Base-by-base conservation (phyloP, 1,140 invertebrate genomes). In the Tribolium madens region DNA sequence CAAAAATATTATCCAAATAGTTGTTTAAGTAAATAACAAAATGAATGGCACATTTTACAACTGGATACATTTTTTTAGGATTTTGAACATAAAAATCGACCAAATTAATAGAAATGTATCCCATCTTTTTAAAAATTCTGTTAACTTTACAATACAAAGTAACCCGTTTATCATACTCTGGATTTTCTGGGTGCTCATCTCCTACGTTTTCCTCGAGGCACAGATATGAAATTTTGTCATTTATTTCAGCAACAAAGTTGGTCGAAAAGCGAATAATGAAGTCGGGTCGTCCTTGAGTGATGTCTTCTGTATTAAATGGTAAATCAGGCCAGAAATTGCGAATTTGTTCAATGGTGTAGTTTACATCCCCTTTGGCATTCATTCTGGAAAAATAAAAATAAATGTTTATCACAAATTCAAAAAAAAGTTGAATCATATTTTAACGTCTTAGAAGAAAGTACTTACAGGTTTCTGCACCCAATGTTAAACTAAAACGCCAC, bases 21-120 rank as follows among this genome's bases (percentile, higher is more conserved):
- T 26, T 57, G 17, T 57, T 21, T 3, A 57, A n/a, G 17, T 57
- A 57, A 26, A 57, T 57, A 10, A 57, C 52, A 57, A 57, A 57
- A 5, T 57, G 52, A 10, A 26, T 57, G 1, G 52, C 21, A 57
- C 17, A 21, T 21, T 57, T 57, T 21, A 57, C 1, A 7, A 57
- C 21, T 3, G 14, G 17, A 10, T 57, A 57, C 52, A 57, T 57
- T n/a, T 57, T 57, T 57, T 57, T 57, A 10, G 15, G 15, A 7
- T 17, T 21, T 21, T 15, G 18, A n/a, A 12, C 18, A 21, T 18
- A 57, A 7, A 57, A 57, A 18, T 57, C 52, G 0, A 10, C 9
- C n/a, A 57, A 18, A 26, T 21, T 18, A 9, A 57, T 17, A n/a
- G 52, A 18, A 9, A 17, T 17, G n/a, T 53, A 15, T 10, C 2